Conservation (phyloP, 2,797 vertebrate genomes). For the Tapirus indicus region DNA sequence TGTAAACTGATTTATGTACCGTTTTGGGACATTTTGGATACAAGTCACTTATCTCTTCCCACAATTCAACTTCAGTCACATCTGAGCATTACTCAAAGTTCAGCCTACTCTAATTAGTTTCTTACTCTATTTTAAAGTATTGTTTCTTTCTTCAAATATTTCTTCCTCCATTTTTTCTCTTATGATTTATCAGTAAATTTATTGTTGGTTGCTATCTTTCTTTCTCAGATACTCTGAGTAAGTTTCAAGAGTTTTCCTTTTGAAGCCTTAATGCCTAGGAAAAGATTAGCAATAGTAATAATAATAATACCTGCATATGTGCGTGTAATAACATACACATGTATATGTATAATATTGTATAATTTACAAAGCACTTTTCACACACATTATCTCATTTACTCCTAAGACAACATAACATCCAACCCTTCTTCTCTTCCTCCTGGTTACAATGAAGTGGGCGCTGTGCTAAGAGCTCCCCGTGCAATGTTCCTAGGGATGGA, state of each 20-base stretch:
- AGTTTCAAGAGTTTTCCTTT: not conserved
- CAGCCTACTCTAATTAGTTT: not conserved
- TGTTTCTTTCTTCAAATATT: not conserved
- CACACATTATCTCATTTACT: not conserved
- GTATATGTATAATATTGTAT: not conserved
- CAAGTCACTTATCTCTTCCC: not conserved
- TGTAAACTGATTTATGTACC: not conserved
- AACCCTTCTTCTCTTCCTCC: not conserved
- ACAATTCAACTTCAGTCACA: not conserved
- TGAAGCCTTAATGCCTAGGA: not conserved
- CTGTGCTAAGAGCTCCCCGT: not conserved
- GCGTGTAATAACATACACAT: not conserved
- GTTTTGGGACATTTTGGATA: not conserved
- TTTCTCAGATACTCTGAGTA: not conserved
- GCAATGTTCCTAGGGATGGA: not conserved
- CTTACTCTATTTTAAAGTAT: not conserved
- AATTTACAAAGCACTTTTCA: conserved; percentile 21
- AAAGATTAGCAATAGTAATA: not conserved
- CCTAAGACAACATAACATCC: not conserved
- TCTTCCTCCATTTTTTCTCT: not conserved
- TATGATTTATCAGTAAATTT: conserved; percentile 4
- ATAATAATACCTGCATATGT: not conserved
- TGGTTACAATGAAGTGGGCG: not conserved
- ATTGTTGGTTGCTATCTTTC: not conserved
- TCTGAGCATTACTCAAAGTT: not conserved